Conservation (phyloP, 2,888 invertebrate genomes). For the Eurytoma adleriae region DNA sequence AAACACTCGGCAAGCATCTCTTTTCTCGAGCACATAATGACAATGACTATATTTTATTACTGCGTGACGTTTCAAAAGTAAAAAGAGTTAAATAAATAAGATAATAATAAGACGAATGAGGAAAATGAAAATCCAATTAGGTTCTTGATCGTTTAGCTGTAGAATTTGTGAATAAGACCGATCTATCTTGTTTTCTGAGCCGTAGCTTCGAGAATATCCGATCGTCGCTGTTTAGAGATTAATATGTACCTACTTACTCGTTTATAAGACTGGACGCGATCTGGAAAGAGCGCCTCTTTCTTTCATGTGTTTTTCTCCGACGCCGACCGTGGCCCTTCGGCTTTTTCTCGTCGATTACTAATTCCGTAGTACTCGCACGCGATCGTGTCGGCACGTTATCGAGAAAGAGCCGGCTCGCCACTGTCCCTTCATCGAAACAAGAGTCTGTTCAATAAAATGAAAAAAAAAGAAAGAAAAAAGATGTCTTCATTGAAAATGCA, state of each 20-base stretch:
- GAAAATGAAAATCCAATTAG: slow-evolving; percentile 36
- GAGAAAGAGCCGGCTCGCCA: slow-evolving; percentile 4
- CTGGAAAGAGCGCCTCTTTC: slow-evolving; percentile 49
- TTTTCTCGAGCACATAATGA: slow-evolving; percentile 65
- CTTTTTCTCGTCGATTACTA: slow-evolving; percentile 9
- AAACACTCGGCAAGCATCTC: slow-evolving; percentile 58
- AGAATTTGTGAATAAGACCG: slow-evolving; percentile 50
- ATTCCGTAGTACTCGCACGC: neutral
- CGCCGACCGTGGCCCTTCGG: slow-evolving; percentile 42
- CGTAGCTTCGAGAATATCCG: slow-evolving; percentile 50
- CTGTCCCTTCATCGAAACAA: slow-evolving; percentile 30
- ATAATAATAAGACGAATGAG: slow-evolving; percentile 42
- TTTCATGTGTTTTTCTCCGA: slow-evolving; percentile 38
- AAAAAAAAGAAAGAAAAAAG: slow-evolving; percentile 12
- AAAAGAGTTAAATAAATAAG: slow-evolving; percentile 52
- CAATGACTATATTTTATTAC: slow-evolving; percentile 73
- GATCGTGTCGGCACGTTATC: neutral
- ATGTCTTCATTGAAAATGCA: slow-evolving; percentile 44
- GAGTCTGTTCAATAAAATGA: slow-evolving; percentile 20
- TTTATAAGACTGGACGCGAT: slow-evolving; percentile 60
- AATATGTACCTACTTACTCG: slow-evolving; percentile 60
- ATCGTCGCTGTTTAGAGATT: slow-evolving; percentile 57
- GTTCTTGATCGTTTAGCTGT: slow-evolving; percentile 52
- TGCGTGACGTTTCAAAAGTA: slow-evolving; percentile 67
- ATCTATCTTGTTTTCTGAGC: slow-evolving; percentile 43